Evolutionary conservation across 2,113 vertebrate species (phyloP), one percentile per base, ranked within the genome.

Genomic region (Nesoenas mayeri): DNA sequence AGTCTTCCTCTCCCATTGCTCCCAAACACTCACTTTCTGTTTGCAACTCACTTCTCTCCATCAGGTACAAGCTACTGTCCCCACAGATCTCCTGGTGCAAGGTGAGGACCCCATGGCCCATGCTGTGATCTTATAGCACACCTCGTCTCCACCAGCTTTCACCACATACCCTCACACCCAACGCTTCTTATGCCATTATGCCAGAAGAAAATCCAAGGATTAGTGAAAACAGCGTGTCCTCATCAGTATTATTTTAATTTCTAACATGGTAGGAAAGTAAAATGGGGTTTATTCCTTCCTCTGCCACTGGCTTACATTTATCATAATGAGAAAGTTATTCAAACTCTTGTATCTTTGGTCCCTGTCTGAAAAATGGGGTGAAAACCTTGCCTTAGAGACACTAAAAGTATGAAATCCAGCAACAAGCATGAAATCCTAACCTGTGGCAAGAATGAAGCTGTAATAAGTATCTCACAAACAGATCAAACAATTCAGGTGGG

Each of bases 111-210:
- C 11, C 82, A 10, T 0, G 2, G 20, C 10, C 10, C 0, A 0
- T 40, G 77, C 51, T 31, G 3, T 24, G 1, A 38, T 4, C 38
- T 47, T 3, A 12, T 65, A 48, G 10, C 2, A 0, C 51, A n/a
- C 16, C 22, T n/a, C 7, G 4, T 26, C 47, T 38, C 47, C 15
- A 25, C 26, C 83, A 78, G 67, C 34, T 58, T 47, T 36, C 73
- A 50, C 34, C 47, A 16, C 0, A 0, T 29, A 18, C 32, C 47
- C 26, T 65, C 57, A 29, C 10, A 1, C 17, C 12, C 36, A 3
- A 0, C 5, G 2, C 14, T 40, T 50, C 87, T 62, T 10, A 10
- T 3, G 10, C 25, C 29, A 4, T 4, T 18, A 15, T 38, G 31
- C 16, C 64, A 72, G 65, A 40, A 36, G 11, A 47, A 81, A 82